Base-by-base conservation (phyloP, 1,140 invertebrate species). In the Micrasema longulum region DNA sequence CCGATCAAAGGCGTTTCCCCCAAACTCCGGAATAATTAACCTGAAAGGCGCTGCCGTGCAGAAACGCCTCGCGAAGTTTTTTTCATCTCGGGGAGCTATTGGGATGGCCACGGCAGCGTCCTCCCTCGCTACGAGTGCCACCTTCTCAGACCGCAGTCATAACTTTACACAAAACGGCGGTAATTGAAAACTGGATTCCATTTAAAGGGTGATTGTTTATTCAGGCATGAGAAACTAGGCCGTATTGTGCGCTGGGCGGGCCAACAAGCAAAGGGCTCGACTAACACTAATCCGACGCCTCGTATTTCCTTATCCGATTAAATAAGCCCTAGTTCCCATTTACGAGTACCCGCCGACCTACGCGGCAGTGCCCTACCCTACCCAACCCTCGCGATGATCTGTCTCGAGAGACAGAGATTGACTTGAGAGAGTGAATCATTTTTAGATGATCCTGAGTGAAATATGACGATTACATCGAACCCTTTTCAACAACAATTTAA, bases 111-210 rank as follows among this genome's bases (percentile, higher is more conserved):
- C 26, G 2, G 7, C 26, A n/a, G 12, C 47, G 5, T 47, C n/a
- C 22, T 0, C 22, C 14, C 50, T 2, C 16, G 23, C n/a, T 48
- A 11, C 18, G 2, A 52, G 12, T 22, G 3, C 11, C 31, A 45
- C 45, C 63, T 23, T 18, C 63, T 1, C 45, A n/a, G 53, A 60
- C 74, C 74, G 62, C 74, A 72, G 71, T 75, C 74, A 75, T 75
- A 75, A 75, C 74, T 75, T 75, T 71, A 72, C 71, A 76, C 70
- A 76, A 72, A 72, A 76, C 74, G 71, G 68, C 74, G 71, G 70
- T 76, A 76, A 76, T 76, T 76, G 74, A 76, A 76, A 76, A 76
- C 73, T 76, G 67, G 74, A 76, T 76, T 76, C 74, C 74, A 76
- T 76, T 76, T 76, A 76, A 66, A 53, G 66, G 68, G 69, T 52